These are phyloP conservation scores for Peucedramus taeniatus DNA, from an alignment of 2,113 vertebrate genomes.

Conservation along the genomic window DNA sequence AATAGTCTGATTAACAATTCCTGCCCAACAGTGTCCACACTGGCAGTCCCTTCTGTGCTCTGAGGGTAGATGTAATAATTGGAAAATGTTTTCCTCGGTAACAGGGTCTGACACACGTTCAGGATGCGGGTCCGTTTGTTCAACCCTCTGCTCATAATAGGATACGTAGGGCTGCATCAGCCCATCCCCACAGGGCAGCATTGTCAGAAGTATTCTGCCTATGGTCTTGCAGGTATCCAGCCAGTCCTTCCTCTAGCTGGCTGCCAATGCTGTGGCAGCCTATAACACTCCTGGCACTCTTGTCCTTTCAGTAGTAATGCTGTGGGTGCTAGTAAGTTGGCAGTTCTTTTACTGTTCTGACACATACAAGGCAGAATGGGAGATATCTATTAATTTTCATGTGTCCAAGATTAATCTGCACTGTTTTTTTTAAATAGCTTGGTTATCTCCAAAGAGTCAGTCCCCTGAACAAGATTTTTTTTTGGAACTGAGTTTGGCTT, in stretches of 20 bases:
- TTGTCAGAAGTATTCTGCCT: neutral
- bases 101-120: neutral
- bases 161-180: neutral
- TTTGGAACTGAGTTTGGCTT: neutral
- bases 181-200: neutral
- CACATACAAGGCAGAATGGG: neutral
- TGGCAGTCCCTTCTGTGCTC: neutral
- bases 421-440: neutral
- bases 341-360: slow-evolving; percentile 12
- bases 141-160: neutral
- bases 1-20: neutral
- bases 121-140: neutral
- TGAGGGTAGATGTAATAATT: neutral
- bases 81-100: neutral
- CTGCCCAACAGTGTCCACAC: neutral
- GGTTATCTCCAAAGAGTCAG: neutral
- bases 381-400: neutral
- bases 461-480: neutral
- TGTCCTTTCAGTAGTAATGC: neutral
- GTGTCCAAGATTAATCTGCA: neutral
- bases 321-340: neutral
- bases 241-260: neutral
- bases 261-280: neutral
- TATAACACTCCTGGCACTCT: neutral
- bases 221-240: neutral